A percentile compares a stretch with the other conserved stretches of the same genome.
Evolutionary conservation across 2,113 vertebrate genomes (phyloP).

Genomic region (Oreochromis spilurus): DNA sequence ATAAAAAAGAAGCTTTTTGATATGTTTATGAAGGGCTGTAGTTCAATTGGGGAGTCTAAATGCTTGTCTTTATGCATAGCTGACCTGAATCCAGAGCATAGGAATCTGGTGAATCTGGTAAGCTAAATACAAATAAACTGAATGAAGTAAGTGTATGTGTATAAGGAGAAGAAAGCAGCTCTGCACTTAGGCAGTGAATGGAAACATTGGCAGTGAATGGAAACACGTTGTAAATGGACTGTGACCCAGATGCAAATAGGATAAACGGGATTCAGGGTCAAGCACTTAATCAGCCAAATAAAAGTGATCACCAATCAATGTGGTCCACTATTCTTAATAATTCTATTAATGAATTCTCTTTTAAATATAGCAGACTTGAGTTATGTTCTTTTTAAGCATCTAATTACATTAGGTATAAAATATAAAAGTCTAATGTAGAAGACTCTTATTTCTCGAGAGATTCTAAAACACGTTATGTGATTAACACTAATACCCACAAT

Average conservation of each 20-base stretch:
- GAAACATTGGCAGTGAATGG: not conserved
- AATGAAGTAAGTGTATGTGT: not conserved
- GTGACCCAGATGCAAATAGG: not conserved
- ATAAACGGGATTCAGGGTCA: not conserved
- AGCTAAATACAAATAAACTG: conserved; percentile 33
- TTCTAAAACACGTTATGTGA: conserved; percentile 2
- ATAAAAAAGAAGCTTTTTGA: conserved; percentile 20
- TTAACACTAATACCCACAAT: not conserved
- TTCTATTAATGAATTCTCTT: not conserved
- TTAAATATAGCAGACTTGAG: not conserved
- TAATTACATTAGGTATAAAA: not conserved
- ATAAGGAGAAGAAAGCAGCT: not conserved
- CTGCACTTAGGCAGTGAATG: not conserved
- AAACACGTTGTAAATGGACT: not conserved
- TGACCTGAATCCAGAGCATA: conserved; percentile 15
- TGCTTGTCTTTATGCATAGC: conserved; percentile 34
- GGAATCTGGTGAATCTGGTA: conserved; percentile 43
- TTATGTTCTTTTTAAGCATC: not conserved
- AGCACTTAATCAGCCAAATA: not conserved
- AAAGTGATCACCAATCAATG: not conserved
- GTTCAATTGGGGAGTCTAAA: conserved; percentile 21
- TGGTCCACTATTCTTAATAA: not conserved
- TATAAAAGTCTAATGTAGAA: not conserved
- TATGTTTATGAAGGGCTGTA: conserved; percentile 1
- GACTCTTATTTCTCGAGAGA: not conserved